Conservation (phyloP, 2,113 vertebrate genomes). For the Perca schrenkii region DNA sequence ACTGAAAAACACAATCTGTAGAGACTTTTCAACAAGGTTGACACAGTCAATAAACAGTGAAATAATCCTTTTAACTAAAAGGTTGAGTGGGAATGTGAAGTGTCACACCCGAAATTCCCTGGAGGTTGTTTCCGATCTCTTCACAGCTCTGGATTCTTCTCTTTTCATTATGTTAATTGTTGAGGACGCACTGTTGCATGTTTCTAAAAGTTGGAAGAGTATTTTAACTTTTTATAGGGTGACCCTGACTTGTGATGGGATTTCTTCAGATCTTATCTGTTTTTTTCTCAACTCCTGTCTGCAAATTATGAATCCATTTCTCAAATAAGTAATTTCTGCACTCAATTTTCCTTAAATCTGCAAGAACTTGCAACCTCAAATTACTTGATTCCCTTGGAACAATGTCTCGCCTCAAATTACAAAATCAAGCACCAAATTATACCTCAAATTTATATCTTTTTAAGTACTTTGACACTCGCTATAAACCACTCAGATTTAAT, state of each 20-base stretch:
- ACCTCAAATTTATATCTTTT: not conserved
- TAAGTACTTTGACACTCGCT: too few species aligned
- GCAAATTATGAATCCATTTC: not conserved
- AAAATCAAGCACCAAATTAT: not conserved
- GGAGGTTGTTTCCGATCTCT: not conserved
- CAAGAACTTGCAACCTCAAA: not conserved
- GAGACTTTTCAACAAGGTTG: constrained; percentile 15
- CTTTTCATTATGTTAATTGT: not conserved
- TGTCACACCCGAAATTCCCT: not conserved
- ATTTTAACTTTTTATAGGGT: not conserved
- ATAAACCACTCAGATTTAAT: too few species aligned
- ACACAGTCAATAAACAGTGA: not conserved
- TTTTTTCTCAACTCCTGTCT: not conserved
- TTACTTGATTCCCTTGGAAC: not conserved
- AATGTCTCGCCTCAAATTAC: not conserved
- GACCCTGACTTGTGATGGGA: not conserved
- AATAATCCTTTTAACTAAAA: not conserved
- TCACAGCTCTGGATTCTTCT: constrained; percentile 4
- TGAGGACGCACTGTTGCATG: not conserved
- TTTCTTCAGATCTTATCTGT: too few species aligned
- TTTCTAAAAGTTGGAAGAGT: not conserved
- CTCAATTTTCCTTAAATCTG: not conserved
- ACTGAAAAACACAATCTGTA: not conserved
- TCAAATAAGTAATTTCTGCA: not conserved
- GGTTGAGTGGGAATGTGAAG: not conserved